phyloP scores from a whole-genome alignment of 23 tunicate species.

The Trididemnum nubilum region DNA sequence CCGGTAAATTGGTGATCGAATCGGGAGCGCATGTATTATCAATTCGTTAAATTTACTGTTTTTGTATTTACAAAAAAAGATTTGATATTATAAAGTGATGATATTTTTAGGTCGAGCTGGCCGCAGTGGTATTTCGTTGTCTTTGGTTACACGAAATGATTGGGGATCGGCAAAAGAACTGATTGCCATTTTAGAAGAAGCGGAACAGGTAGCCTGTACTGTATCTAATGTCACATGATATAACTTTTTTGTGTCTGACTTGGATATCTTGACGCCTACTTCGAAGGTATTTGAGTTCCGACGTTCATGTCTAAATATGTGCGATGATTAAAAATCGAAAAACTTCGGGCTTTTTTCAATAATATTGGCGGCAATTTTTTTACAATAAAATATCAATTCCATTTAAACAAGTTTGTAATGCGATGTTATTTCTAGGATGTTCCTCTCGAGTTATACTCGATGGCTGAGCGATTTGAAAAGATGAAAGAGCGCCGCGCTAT shows the following conservation, averaged over 20 bases:
- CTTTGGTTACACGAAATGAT: conserved; percentile 72
- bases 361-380: no score
- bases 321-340: no score
- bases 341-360: no score
- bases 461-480: conserved; percentile 85
- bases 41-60: no score
- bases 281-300: no score
- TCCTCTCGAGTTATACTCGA: conserved; percentile 64
- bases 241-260: no score
- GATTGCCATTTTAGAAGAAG: conserved; percentile 73
- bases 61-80: background rate
- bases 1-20: no score
- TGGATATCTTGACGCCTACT: no score
- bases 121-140: conserved; percentile 57
- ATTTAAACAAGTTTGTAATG: background rate
- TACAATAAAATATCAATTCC: background rate
- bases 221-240: no score
- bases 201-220: conserved; percentile 56
- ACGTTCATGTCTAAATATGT: no score
- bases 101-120: conserved; percentile 71
- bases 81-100: no score
- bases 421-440: conserved; percentile 63
- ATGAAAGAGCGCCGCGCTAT: conserved; percentile 70
- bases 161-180: conserved; percentile 86
- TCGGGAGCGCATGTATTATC: no score